Percentiles rank a stretch among this genome's conserved stretches.
These are phyloP conservation scores for Imbricaverruca yamaguchii DNA, from an alignment of 2,888 invertebrate genomes.

Conservation along the genomic window DNA sequence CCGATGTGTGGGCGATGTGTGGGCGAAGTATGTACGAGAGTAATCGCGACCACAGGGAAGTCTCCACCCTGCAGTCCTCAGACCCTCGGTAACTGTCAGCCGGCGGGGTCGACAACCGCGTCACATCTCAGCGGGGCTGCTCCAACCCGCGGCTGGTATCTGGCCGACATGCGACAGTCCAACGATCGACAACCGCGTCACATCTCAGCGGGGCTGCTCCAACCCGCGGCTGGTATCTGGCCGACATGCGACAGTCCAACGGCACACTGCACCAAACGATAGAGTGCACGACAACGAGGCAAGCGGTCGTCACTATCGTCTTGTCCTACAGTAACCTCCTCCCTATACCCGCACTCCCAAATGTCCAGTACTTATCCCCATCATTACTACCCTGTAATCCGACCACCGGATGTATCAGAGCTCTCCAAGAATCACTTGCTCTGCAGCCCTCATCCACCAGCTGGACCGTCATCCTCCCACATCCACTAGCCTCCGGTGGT, in stretches of 20 bases:
- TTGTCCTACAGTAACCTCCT: too few species aligned
- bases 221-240: background rate
- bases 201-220: background rate
- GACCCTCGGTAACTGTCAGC: background rate
- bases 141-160: background rate
- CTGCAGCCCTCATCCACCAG: too few species aligned
- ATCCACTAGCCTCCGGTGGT: too few species aligned
- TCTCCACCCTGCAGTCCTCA: background rate
- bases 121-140: background rate
- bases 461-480: too few species aligned
- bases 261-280: too few species aligned
- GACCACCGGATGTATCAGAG: too few species aligned
- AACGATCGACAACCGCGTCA: background rate
- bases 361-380: too few species aligned
- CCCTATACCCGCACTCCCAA: too few species aligned
- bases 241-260: background rate
- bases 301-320: too few species aligned
- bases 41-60: background rate
- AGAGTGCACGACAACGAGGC: too few species aligned
- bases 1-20: background rate
- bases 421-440: too few species aligned
- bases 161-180: background rate
- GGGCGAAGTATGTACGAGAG: slow-evolving; percentile 9
- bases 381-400: too few species aligned
- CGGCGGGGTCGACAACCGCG: background rate